Evolutionary conservation across 2,797 vertebrate genomes (phyloP).

Genomic region (Kryptolebias ocellatus): DNA sequence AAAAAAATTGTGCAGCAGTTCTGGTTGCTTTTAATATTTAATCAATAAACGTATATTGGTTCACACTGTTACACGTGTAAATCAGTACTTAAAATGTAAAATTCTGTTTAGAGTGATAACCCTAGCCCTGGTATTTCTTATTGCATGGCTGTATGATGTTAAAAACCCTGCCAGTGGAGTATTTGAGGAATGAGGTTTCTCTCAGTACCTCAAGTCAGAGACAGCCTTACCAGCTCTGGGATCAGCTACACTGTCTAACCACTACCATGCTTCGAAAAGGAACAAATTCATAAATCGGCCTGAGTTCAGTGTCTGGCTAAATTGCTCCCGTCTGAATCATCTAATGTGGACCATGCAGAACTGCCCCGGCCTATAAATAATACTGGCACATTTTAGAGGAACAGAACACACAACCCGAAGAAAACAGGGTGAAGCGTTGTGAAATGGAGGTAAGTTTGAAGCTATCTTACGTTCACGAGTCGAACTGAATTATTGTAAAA

Average conservation of each 20-base stretch:
- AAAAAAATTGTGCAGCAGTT: too few species aligned
- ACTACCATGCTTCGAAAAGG: background rate
- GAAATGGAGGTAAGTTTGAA: slow-evolving; percentile 59
- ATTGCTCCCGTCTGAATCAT: slow-evolving; percentile 24
- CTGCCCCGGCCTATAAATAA: slow-evolving; percentile 78
- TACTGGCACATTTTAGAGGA: slow-evolving; percentile 40
- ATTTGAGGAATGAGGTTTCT: slow-evolving; percentile 65
- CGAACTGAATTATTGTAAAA: background rate
- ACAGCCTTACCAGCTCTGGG: slow-evolving; percentile 29
- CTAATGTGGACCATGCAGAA: slow-evolving; percentile 83
- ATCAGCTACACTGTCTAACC: slow-evolving; percentile 41
- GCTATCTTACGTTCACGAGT: background rate
- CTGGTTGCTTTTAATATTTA: too few species aligned
- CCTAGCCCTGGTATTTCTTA: background rate
- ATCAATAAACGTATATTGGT: too few species aligned
- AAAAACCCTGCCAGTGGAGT: slow-evolving; percentile 30
- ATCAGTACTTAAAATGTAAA: background rate
- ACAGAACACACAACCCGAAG: slow-evolving; percentile 52
- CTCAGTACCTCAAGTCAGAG: slow-evolving; percentile 20
- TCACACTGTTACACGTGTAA: too few species aligned
- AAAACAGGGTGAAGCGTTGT: slow-evolving; percentile 15
- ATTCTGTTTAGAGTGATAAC: background rate
- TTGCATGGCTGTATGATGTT: background rate
- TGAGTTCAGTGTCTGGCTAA: slow-evolving; percentile 38
- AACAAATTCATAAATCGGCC: slow-evolving; percentile 19